Conservation (phyloP, 2,113 vertebrate species). For the Parus major region DNA sequence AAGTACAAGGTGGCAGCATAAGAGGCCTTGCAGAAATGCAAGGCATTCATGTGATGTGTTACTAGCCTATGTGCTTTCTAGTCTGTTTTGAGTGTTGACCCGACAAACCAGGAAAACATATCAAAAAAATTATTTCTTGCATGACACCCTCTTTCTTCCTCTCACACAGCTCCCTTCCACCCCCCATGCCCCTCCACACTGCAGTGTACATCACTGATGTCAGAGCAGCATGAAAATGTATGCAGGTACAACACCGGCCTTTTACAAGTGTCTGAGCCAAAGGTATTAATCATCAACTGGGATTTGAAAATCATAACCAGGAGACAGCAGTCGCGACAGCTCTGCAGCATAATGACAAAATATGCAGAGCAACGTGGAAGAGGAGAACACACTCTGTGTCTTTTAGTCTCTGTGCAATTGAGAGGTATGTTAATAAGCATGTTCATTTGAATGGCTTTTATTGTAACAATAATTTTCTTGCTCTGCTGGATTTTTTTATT, state of each 20-base stretch:
- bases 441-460: constrained; percentile 54
- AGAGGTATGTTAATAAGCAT: constrained; percentile 60
- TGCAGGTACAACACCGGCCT: not conserved
- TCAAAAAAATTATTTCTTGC: not conserved
- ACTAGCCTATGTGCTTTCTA: not conserved
- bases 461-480: constrained; percentile 56
- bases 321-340: constrained; percentile 61
- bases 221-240: not conserved
- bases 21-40: not conserved
- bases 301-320: constrained; percentile 61
- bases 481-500: not conserved
- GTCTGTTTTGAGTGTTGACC: not conserved
- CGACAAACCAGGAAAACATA: not conserved
- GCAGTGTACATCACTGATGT: not conserved
- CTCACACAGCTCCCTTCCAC: not conserved
- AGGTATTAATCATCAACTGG: constrained; percentile 58
- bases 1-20: not conserved
- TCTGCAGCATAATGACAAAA: constrained; percentile 61
- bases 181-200: not conserved
- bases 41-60: not conserved
- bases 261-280: constrained; percentile 36
- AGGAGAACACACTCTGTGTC: not conserved
- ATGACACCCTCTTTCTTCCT: not conserved
- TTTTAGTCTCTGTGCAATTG: constrained; percentile 26
- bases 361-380: constrained; percentile 27